These are phyloP conservation scores for Eristalis intricaria DNA, from an alignment of 2,888 invertebrate genomes.

Conservation along the genomic window DNA sequence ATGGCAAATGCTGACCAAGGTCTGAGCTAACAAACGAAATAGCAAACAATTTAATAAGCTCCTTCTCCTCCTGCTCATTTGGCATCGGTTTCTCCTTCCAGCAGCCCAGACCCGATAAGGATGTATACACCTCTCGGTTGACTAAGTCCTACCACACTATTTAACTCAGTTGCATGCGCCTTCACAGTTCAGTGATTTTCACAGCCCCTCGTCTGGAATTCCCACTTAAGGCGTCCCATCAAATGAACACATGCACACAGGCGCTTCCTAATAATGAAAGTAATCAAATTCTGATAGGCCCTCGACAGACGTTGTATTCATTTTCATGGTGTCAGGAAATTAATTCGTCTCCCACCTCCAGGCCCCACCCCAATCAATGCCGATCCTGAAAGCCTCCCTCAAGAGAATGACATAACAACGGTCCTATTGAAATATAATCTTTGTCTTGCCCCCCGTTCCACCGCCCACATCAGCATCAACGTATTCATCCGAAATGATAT, in stretches of 20 bases:
- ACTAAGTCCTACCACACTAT: not conserved
- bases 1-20: too few species aligned
- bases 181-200: not conserved
- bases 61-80: too few species aligned
- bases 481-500: slow-evolving; percentile 26
- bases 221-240: not conserved
- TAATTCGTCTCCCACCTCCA: not conserved
- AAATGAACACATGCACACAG: not conserved
- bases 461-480: not conserved
- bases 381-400: not conserved
- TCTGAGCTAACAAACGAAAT: too few species aligned
- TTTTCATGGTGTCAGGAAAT: not conserved
- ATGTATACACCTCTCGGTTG: too few species aligned
- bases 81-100: too few species aligned
- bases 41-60: too few species aligned
- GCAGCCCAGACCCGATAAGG: too few species aligned
- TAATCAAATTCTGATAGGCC: not conserved
- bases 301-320: not conserved
- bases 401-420: slow-evolving; percentile 5
- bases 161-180: not conserved
- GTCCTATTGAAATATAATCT: slow-evolving; percentile 25
- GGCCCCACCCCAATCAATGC: not conserved
- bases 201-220: not conserved
- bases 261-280: not conserved
- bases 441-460: not conserved